Base-by-base conservation (phyloP, 2,888 invertebrate species). In the Hanleya hanleyi region DNA sequence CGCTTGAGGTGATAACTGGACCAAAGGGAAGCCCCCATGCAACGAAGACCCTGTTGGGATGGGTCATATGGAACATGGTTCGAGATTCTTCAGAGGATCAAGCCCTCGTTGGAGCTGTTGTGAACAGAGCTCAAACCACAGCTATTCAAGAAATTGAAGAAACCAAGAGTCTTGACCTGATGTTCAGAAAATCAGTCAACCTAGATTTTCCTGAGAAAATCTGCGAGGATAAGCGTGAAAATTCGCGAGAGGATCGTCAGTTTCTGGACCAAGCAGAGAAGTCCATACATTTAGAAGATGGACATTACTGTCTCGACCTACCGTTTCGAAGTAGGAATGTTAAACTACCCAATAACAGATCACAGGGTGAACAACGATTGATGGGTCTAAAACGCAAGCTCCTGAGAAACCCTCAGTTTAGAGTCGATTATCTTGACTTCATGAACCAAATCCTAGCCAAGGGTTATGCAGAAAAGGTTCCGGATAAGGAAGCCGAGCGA, bases 1-100 rank as follows among this genome's bases (percentile, higher is more conserved):
- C 74, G 22, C 50, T 72, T 5, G 47, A 72, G 32, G 35, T 65
- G 6, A 50, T n/a, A 71, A 29, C 69, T 38, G 15, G 35, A 26
- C 18, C 72, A 72, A 61, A 37, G 29, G 6, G 5, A 15, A 74
- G 71, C 29, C 74, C 74, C 7, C 74, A 74, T 41, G 74, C 71
- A 29, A 62, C 67, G 3, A 65, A 32, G 3, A 67, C 74, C 0
- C 18, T 18, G 35, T 41, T 74, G 22, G 74, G 74, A 9, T 74
- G 71, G 74, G 37, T 74, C 18, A n/a, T 71, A 7, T 71, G 74
- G 71, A 69, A 69, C n/a, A 15, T 70, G 22, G 62, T 69, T 26
- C 7, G 29, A 12, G 51, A 68, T 5, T 18, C 47, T 41, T n/a
- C 75, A 15, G 38, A 41, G 9, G 47, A 41, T 41, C 12, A 57